Evolutionary conservation across 2,113 vertebrate genomes (phyloP).

Genomic region (Penelope pileata): DNA sequence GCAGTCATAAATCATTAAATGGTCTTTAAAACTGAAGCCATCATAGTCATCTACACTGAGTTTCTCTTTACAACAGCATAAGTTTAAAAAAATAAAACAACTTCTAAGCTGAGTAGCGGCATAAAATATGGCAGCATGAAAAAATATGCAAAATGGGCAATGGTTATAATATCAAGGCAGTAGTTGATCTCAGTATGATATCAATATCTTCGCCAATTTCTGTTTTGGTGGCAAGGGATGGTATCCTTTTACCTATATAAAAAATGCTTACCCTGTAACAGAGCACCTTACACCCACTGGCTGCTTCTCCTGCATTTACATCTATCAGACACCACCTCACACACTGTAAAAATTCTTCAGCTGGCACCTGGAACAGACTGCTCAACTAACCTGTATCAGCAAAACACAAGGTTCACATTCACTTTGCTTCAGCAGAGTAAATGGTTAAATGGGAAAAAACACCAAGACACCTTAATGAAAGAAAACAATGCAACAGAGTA

Average conservation of each 20-base stretch:
- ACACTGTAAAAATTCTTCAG: not conserved
- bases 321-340: rapidly evolving
- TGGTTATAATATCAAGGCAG: not conserved
- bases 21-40: not conserved
- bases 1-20: not conserved
- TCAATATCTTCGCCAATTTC: not conserved
- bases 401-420: not conserved
- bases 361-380: not conserved
- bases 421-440: not conserved
- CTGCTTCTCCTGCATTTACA: not conserved
- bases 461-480: not conserved
- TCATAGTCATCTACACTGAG: not conserved
- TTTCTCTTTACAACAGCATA: not conserved
- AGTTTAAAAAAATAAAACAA: not conserved
- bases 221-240: not conserved
- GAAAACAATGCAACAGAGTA: not conserved
- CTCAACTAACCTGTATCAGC: not conserved
- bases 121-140: not conserved
- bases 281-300: not conserved
- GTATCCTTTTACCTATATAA: not conserved
- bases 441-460: not conserved
- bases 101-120: not conserved
- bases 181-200: rapidly evolving
- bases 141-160: not conserved
- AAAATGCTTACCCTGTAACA: rapidly evolving